phyloP scores from a whole-genome alignment of 2,113 vertebrate genomes.

The Casuarius casuarius region DNA sequence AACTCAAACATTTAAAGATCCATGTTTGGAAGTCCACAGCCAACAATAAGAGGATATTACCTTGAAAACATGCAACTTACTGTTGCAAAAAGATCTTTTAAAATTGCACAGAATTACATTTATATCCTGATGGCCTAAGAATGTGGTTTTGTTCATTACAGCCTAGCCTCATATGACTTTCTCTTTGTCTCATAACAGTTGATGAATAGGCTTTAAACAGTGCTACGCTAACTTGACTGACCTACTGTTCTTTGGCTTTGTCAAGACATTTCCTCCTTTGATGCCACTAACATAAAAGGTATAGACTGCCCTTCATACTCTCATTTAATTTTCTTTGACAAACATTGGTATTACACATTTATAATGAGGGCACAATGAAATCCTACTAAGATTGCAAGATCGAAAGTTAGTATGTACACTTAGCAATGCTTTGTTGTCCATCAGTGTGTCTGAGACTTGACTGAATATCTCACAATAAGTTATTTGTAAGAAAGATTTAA shows the following conservation, averaged over 20 bases:
- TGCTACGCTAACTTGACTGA: not conserved
- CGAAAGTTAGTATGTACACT: not conserved
- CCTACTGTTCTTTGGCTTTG: not conserved
- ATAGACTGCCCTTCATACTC: not conserved
- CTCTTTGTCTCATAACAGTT: not conserved
- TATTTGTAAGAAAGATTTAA: not conserved
- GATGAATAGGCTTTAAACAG: not conserved
- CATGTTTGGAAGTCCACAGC: not conserved
- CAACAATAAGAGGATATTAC: not conserved
- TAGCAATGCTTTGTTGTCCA: not conserved
- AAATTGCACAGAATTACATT: not conserved
- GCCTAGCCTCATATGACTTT: not conserved
- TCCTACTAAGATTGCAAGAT: not conserved
- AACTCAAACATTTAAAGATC: not conserved
- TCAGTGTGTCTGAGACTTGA: not conserved
- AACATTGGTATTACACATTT: not conserved
- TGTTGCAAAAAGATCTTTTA: not conserved
- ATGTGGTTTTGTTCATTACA: not conserved
- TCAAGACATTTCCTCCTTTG: not conserved
- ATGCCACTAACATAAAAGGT: not conserved
- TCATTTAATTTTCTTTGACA: not conserved
- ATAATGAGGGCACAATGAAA: not conserved
- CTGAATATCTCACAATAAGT: not conserved
- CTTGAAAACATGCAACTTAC: not conserved
- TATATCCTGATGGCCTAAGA: not conserved